phyloP scores from a whole-genome alignment of 2,888 invertebrate species.

The Amiota mariae region DNA sequence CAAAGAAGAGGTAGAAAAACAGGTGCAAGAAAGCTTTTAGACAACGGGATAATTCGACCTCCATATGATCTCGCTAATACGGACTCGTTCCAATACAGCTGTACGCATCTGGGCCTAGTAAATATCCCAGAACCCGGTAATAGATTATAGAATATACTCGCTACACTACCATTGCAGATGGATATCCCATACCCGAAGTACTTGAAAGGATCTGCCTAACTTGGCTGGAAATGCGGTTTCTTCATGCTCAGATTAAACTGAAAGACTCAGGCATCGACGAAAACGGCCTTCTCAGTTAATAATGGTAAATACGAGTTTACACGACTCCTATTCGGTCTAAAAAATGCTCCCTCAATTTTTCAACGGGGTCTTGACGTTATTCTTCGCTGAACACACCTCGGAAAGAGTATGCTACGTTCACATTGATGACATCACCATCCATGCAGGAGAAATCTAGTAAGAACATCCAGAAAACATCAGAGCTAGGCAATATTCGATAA shows the following conservation, averaged over 20 bases:
- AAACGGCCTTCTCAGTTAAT: constrained; percentile 25
- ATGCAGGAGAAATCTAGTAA: not conserved
- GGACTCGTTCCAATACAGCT: constrained; percentile 5
- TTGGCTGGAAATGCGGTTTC: not conserved
- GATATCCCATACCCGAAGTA: constrained; percentile 26
- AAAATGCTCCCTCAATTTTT: constrained; percentile 26
- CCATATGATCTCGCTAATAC: not conserved
- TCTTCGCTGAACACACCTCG: constrained; percentile 12
- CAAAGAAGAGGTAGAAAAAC: not conserved
- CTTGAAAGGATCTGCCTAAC: constrained; percentile 2
- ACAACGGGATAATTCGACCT: constrained; percentile 1
- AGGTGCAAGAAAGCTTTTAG: no score
- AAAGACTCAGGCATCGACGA: constrained; percentile 30
- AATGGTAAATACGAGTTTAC: constrained; percentile 27
- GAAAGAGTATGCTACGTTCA: constrained; percentile 25
- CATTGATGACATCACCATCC: constrained; percentile 24
- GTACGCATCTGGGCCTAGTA: no score
- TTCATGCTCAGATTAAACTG: constrained; percentile 18
- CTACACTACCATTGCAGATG: constrained; percentile 23
- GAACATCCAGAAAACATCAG: constrained; percentile 12
- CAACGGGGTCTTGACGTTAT: constrained; percentile 27
- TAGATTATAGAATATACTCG: no score
- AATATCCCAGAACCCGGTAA: no score
- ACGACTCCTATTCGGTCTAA: constrained; percentile 22
- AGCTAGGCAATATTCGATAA: not conserved